Evolutionary conservation across 2,888 invertebrate genomes (phyloP), one percentile per base, ranked within the genome.

Genomic region (Mesorhabditis spiculigera): DNA sequence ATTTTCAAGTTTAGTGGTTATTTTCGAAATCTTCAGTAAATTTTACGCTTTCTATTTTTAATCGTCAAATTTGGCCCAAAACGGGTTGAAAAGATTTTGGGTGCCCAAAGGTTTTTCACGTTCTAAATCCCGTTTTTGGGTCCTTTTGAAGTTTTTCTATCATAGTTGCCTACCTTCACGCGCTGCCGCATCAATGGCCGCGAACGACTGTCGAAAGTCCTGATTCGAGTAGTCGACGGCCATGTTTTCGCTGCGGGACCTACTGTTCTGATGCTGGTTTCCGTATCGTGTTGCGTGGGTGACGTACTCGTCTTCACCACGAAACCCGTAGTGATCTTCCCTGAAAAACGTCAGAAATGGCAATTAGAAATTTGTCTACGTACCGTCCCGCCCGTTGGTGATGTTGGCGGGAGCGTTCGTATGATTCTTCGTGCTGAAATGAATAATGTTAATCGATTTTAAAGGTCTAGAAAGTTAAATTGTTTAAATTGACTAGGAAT

Each of bases 141-240:
- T 3, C 28, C 28, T 28, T 28, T 28, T 28, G 28, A 28, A 28
- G 28, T 28, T 28, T 28, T 28, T 28, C 28, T 28, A 28, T 28
- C 28, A 28, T 28, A 28, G 28, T 28, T 28, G 10, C 58, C 8
- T 13, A 8, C 78, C 78, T 43, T 79, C 78, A 10, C 80, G 71
- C 64, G 81, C 75, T 5, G 85, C 85, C 50, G 82, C 81, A 65
- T 85, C 82, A 67, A 85, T 85, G 16, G 81, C 80, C 5, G 82
- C 82, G 63, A 82, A 71, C 62, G 83, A 82, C 71, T 81, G 81
- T 68, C 78, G 79, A 70, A 85, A 85, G 72, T 85, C 82, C 67
- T 79, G 77, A 16, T 81, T 72, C 45, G 79, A 78, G 67, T 80
- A 80, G 69, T 80, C 80, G 45, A 80, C 80, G 43, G 80, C 78